A percentile compares a stretch with the other conserved stretches of the same genome.
These are phyloP conservation scores for Balaenoptera acutorostrata DNA, from an alignment of 2,113 vertebrate genomes.

Conservation along the genomic window DNA sequence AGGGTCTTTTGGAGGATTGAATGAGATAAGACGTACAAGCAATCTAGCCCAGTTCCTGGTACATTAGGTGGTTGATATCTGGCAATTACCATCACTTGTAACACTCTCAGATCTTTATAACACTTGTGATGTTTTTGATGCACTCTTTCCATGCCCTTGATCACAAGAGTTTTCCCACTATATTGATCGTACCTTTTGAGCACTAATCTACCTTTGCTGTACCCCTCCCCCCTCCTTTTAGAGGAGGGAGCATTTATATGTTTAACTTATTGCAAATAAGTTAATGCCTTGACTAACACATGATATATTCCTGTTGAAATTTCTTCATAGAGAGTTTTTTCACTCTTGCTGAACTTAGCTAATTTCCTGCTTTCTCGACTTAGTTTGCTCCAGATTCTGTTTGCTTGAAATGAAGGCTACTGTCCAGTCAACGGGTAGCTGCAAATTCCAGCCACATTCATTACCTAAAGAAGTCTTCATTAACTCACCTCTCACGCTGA, in stretches of 20 bases:
- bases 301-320: neutral
- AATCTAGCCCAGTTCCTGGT: neutral
- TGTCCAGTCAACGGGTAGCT: neutral
- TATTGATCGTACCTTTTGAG: neutral
- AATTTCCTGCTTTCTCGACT: neutral
- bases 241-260: neutral
- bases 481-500: neutral
- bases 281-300: neutral
- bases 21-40: neutral
- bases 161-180: neutral
- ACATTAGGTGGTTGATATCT: neutral
- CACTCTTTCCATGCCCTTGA: neutral
- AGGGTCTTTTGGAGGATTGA: neutral
- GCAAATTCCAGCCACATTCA: neutral
- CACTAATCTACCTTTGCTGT: neutral
- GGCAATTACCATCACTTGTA: neutral
- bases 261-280: neutral
- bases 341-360: neutral
- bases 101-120: neutral
- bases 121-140: neutral
- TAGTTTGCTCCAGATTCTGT: neutral
- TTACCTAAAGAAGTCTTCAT: neutral
- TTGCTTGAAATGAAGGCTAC: neutral
- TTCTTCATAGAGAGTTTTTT: neutral
- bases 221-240: neutral